These are phyloP conservation scores for Agriopis marginaria DNA, from an alignment of 2,888 invertebrate species.

Conservation along the genomic window DNA sequence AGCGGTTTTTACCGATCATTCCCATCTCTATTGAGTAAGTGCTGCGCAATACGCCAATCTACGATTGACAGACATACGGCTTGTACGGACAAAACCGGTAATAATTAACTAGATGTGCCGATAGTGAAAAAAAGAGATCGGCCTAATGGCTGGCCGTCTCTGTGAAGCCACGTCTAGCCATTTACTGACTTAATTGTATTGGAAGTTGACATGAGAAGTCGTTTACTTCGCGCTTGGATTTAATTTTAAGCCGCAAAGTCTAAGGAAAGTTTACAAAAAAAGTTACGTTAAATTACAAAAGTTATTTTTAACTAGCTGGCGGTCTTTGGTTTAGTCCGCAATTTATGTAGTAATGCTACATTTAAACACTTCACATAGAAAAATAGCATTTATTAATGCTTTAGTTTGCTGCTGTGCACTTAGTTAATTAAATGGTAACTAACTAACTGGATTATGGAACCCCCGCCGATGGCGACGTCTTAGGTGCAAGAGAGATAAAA, in stretches of 20 bases:
- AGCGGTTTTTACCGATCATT: neutral
- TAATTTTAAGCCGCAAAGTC: neutral
- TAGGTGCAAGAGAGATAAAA: too few species aligned
- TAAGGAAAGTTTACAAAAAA: neutral
- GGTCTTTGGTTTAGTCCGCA: too few species aligned
- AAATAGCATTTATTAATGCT: too few species aligned
- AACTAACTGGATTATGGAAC: too few species aligned
- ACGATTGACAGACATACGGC: conserved; percentile 77
- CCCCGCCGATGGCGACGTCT: too few species aligned
- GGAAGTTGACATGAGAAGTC: conserved; percentile 65
- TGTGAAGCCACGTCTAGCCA: conserved; percentile 51
- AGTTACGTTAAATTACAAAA: too few species aligned
- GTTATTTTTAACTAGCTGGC: too few species aligned
- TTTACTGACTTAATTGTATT: conserved; percentile 70
- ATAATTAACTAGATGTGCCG: conserved; percentile 81
- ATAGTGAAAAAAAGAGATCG: conserved; percentile 71
- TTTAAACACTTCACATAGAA: too few species aligned
- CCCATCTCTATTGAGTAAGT: conserved; percentile 42
- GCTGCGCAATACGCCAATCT: conserved; percentile 65
- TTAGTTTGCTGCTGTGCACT: too few species aligned
- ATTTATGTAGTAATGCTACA: too few species aligned
- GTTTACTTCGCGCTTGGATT: conserved; percentile 24
- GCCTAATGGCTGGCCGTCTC: conserved; percentile 65
- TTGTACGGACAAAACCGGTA: conserved; percentile 77
- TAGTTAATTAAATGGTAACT: too few species aligned